A percentile compares a stretch with the other conserved stretches of the same genome.
Conservation (phyloP, 2,113 vertebrate species). For the Anser brachyrhynchus region DNA sequence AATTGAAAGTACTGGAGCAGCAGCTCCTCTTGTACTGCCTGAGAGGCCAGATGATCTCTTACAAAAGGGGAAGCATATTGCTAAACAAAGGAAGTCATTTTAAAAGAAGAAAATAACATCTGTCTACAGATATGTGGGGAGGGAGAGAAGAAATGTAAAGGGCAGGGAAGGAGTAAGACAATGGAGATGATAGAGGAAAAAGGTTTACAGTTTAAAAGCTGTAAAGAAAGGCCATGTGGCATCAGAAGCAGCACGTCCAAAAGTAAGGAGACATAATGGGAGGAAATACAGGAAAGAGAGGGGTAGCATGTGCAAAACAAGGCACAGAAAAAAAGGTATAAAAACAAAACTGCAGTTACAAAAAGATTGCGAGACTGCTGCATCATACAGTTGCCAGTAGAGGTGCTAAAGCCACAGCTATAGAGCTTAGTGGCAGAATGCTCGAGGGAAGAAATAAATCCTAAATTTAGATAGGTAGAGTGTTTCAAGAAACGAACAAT, state of each 20-base stretch:
- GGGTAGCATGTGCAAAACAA: not conserved
- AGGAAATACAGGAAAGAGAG: not conserved
- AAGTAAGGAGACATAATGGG: rapidly evolving
- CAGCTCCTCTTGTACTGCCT: constrained; percentile 27
- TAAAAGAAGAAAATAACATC: constrained; percentile 48
- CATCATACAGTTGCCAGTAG: not conserved
- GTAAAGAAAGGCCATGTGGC: not conserved
- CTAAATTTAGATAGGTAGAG: not conserved
- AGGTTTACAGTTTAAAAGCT: not conserved
- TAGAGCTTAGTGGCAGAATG: not conserved
- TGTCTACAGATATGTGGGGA: not conserved
- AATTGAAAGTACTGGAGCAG: not conserved
- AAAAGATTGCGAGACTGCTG: not conserved
- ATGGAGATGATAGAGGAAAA: not conserved
- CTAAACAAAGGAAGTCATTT: constrained; percentile 52
- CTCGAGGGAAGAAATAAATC: not conserved
- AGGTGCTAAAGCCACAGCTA: not conserved
- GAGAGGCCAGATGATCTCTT: constrained; percentile 35
- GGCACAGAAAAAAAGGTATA: not conserved
- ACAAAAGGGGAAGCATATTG: constrained; percentile 8
- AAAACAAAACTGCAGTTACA: not conserved
- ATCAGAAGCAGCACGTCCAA: not conserved
- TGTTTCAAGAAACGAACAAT: not conserved
- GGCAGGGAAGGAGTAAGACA: not conserved
- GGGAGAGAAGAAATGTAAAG: constrained; percentile 5